A percentile compares a stretch with the other conserved stretches of the same genome.
Evolutionary conservation across 2,113 vertebrate species (phyloP).

Genomic region (Rattus norvegicus): GRCr8 NC_086021.1:155000001-155000500

Average conservation of each 20-base stretch:
- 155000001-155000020: background rate
- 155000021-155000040: background rate
- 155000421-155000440: background rate
- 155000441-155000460: background rate
- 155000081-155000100: background rate
- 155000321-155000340: background rate
- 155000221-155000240: background rate
- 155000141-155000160: background rate
- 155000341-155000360: background rate
- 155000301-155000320: background rate
- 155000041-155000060: background rate
- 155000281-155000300: background rate
- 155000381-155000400: background rate
- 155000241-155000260: background rate
- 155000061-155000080: background rate
- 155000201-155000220: background rate
- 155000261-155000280: background rate
- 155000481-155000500: slow-evolving; percentile 11
- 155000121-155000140: background rate
- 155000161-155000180: background rate
- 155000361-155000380: background rate
- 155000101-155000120: slow-evolving; percentile 10
- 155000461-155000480: slow-evolving; percentile 7
- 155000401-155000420: background rate
- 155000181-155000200: background rate